A percentile compares a stretch with the other conserved stretches of the same genome.
Evolutionary conservation across 2,113 vertebrate genomes (phyloP).

Genomic region (Corythornis cristatus): DNA sequence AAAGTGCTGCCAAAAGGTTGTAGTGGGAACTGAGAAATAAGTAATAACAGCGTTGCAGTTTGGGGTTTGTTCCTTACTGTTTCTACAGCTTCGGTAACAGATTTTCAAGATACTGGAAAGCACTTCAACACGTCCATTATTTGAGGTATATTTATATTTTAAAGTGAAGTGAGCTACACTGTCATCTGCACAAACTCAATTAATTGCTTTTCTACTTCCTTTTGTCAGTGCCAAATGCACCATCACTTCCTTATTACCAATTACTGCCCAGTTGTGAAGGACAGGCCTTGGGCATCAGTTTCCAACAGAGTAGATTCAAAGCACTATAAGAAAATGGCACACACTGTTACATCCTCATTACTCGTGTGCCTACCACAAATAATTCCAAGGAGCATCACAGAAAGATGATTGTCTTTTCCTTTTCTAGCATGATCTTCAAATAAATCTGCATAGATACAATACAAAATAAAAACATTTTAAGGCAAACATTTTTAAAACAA

Average conservation of each 20-base stretch:
- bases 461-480: not conserved
- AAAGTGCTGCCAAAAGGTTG: not conserved
- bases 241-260: not conserved
- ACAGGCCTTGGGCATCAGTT: not conserved
- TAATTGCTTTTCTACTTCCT: slow-evolving; percentile 16
- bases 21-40: not conserved
- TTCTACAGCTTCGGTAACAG: not conserved
- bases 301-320: not conserved
- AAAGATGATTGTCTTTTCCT: not conserved
- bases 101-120: slow-evolving; percentile 4
- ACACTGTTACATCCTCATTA: not conserved
- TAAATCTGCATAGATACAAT: not conserved
- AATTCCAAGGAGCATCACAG: not conserved
- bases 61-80: not conserved
- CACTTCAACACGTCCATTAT: not conserved
- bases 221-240: not conserved
- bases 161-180: not conserved
- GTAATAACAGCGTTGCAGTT: not conserved
- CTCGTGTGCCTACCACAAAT: not conserved
- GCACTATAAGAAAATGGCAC: not conserved
- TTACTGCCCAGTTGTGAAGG: not conserved
- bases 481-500: not conserved
- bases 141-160: not conserved
- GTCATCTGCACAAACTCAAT: slow-evolving; percentile 1
- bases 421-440: not conserved